These are phyloP conservation scores for Embidobia sp. DNA, from an alignment of 2,888 invertebrate genomes.

Conservation along the genomic window DNA sequence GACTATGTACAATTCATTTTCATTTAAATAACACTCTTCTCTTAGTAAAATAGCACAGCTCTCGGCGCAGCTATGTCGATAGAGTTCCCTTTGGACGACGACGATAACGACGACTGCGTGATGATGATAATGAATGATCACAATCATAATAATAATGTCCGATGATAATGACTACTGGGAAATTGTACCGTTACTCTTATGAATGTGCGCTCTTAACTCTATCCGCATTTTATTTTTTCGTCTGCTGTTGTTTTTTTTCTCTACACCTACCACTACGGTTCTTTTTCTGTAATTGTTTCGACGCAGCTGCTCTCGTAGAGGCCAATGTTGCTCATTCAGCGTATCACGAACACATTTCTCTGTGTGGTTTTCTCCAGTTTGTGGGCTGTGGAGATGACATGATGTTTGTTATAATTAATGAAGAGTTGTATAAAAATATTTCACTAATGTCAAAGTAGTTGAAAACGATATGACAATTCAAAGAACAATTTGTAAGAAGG, in stretches of 20 bases:
- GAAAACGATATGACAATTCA: no score
- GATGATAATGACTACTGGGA: slow-evolving; percentile 49
- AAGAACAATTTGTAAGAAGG: no score
- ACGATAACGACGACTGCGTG: slow-evolving; percentile 52
- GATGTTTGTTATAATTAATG: no score
- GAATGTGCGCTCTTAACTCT: slow-evolving; percentile 57
- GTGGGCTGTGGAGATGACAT: neutral
- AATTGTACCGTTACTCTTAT: slow-evolving; percentile 55
- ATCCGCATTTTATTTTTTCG: slow-evolving; percentile 50
- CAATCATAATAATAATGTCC: slow-evolving; percentile 49
- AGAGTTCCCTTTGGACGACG: slow-evolving; percentile 47
- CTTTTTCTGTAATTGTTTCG: slow-evolving; percentile 21
- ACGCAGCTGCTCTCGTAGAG: slow-evolving; percentile 9
- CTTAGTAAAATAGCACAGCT: slow-evolving; percentile 72
- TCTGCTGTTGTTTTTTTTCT: slow-evolving; percentile 43
- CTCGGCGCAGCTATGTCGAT: slow-evolving; percentile 44
- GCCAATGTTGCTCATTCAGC: slow-evolving; percentile 24
- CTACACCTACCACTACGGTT: slow-evolving; percentile 43
- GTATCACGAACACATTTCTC: slow-evolving; percentile 38
- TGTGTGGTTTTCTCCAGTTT: slow-evolving; percentile 28
- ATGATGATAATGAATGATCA: slow-evolving; percentile 50
- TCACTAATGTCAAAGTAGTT: neutral
- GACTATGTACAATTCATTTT: slow-evolving; percentile 62
- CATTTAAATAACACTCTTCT: slow-evolving; percentile 73
- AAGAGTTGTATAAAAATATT: slow-evolving; percentile 16